Evolutionary conservation across 2,888 invertebrate genomes (phyloP).

Genomic region (Lumbricus terrestris): DNA sequence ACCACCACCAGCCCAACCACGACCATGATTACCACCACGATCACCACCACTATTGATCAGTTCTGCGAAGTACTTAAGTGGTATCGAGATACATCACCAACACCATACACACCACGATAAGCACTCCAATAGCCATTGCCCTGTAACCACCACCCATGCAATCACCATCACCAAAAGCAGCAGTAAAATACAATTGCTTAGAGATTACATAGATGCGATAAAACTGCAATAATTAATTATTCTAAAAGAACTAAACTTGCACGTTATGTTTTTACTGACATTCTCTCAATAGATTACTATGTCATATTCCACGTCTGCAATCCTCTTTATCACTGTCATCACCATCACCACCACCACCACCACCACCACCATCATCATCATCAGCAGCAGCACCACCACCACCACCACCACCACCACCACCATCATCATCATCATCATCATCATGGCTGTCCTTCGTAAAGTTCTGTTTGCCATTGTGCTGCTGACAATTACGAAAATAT

Average conservation of each 20-base stretch:
- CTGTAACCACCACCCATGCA: no score
- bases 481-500: background rate
- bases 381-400: background rate
- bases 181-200: no score
- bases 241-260: background rate
- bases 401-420: constrained; percentile 19
- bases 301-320: background rate
- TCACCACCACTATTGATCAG: background rate
- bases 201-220: no score
- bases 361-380: constrained; percentile 21
- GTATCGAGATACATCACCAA: no score
- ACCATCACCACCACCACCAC: background rate
- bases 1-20: constrained; percentile 7
- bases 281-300: background rate
- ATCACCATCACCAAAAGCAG: no score
- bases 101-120: no score
- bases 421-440: constrained; percentile 14
- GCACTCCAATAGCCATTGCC: no score
- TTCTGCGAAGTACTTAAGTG: no score
- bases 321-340: constrained; percentile 15
- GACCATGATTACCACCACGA: constrained; percentile 13
- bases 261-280: background rate
- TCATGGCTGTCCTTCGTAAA: background rate
- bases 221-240: background rate
- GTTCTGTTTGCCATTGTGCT: background rate